Percentiles rank a stretch among this genome's conserved stretches.
phyloP scores from a whole-genome alignment of 2,113 vertebrate species.

The Elephas maximus region DNA sequence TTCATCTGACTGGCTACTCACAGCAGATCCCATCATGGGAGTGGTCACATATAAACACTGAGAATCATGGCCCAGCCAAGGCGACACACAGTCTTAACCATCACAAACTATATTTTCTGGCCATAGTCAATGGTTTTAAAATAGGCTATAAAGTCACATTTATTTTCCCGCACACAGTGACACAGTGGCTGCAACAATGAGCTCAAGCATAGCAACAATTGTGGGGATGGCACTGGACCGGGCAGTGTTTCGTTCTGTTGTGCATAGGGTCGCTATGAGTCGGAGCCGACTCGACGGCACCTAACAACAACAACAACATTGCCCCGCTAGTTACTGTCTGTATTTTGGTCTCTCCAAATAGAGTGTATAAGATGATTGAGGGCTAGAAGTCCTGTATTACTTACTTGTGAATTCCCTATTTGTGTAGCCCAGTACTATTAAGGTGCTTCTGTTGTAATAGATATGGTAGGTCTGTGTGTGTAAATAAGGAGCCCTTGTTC shows the following conservation, averaged over 20 bases:
- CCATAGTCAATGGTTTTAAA: constrained; percentile 25
- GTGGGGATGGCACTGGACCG: too few species aligned
- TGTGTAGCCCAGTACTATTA: not conserved
- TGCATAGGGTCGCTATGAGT: too few species aligned
- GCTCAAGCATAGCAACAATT: too few species aligned
- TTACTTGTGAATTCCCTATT: constrained; percentile 17
- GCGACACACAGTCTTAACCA: too few species aligned
- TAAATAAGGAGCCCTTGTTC: not conserved
- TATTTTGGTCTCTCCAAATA: constrained; percentile 8
- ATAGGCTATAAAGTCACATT: constrained; percentile 4
- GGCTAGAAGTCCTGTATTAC: not conserved
- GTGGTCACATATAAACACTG: too few species aligned
- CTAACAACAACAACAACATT: too few species aligned
- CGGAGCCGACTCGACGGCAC: too few species aligned
- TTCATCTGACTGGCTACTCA: too few species aligned
- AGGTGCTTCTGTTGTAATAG: constrained; percentile 7
- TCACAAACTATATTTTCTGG: not conserved
- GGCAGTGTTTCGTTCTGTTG: too few species aligned
- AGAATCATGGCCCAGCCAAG: too few species aligned
- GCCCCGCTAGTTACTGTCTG: not conserved
- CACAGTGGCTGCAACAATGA: too few species aligned
- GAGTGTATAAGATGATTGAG: not conserved
- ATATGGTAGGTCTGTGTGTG: not conserved
- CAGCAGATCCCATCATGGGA: too few species aligned
- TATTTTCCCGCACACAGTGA: not conserved